A percentile compares a stretch with the other conserved stretches of the same genome.
These are phyloP conservation scores for Drosophila suboccidentalis DNA, from an alignment of 2,888 invertebrate species.

Conservation along the genomic window DNA sequence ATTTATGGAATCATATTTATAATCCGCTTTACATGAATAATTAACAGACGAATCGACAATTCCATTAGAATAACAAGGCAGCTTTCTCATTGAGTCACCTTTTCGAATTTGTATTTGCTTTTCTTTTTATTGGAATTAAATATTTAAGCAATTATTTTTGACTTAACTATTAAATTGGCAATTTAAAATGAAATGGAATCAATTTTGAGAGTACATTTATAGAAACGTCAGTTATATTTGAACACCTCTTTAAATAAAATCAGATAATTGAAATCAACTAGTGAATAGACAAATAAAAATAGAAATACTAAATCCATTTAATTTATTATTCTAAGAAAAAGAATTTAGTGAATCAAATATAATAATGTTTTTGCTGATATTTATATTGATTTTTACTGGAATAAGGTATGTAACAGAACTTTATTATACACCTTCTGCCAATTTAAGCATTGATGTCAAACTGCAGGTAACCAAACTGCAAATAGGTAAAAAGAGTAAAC, in stretches of 20 bases:
- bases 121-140: slow-evolving; percentile 5
- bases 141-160: slow-evolving; percentile 7
- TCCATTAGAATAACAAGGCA: neutral
- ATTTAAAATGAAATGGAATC: neutral
- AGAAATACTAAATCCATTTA: neutral
- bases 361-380: neutral
- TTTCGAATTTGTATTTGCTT: neutral
- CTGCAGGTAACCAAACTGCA: slow-evolving; percentile 68
- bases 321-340: neutral
- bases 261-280: neutral
- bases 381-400: no score
- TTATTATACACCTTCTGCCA: slow-evolving; percentile 28
- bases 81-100: neutral
- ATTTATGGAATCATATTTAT: slow-evolving; percentile 34
- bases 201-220: neutral
- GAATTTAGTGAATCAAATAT: neutral
- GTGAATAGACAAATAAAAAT: neutral
- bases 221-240: neutral
- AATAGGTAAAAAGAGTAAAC: slow-evolving; percentile 55
- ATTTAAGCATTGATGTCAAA: slow-evolving; percentile 69
- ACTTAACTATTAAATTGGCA: neutral
- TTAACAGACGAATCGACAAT: slow-evolving; percentile 1
- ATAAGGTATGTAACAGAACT: slow-evolving; percentile 36
- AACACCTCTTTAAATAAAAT: neutral
- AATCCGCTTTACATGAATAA: slow-evolving; percentile 50